phyloP scores from a whole-genome alignment of 2,888 invertebrate genomes.

The Cephus pygmeus region DNA sequence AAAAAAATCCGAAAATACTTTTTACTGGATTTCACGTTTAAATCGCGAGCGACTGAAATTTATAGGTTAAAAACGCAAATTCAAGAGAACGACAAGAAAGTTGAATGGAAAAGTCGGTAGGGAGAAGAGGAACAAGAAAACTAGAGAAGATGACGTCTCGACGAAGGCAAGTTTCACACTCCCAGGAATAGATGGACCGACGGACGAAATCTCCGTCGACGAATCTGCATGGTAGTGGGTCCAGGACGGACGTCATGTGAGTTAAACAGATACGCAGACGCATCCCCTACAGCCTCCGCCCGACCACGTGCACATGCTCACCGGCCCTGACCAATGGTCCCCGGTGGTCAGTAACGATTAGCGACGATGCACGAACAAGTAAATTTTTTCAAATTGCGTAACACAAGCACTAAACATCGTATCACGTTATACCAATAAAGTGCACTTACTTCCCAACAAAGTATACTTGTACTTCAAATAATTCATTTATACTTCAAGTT shows the following conservation, averaged over 20 bases:
- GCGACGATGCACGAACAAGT: background rate
- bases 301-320: background rate
- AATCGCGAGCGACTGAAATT: background rate
- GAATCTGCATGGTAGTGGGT: conserved; percentile 43
- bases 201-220: conserved; percentile 40
- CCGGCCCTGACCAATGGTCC: background rate
- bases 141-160: conserved; percentile 43
- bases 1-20: background rate
- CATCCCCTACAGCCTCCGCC: background rate
- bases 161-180: conserved; percentile 55
- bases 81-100: background rate
- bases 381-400: background rate
- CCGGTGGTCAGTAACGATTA: background rate
- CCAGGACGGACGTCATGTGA: conserved; percentile 15
- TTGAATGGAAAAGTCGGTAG: conserved; percentile 23
- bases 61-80: background rate
- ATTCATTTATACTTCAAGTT: background rate
- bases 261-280: background rate
- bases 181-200: conserved; percentile 61
- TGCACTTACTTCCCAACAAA: background rate
- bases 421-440: background rate
- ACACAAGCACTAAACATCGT: background rate
- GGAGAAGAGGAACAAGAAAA: conserved; percentile 28
- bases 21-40: background rate
- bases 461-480: background rate